Percentiles rank a stretch among this genome's conserved stretches.
Evolutionary conservation across 2,888 invertebrate genomes (phyloP).

Genomic region (Polia nebulosa): DNA sequence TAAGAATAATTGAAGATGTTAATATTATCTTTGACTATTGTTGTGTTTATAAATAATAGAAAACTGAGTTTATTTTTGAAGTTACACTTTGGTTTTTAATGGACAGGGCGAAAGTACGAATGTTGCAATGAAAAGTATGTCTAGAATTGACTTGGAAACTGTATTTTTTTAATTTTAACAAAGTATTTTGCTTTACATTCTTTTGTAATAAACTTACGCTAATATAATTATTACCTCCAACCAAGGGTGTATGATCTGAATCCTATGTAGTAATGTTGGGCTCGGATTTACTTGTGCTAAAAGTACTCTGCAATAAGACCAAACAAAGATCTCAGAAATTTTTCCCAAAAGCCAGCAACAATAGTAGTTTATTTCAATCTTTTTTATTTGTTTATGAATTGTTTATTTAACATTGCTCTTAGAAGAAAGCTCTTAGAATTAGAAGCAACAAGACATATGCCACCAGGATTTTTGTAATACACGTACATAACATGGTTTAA

Average conservation of each 20-base stretch:
- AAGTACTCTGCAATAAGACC: neutral
- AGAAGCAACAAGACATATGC: too few relatives aligned
- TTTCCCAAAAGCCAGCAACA: neutral
- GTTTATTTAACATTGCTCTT: too few relatives aligned
- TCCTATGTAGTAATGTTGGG: too few relatives aligned
- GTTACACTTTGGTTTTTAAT: neutral
- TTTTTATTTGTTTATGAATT: too few relatives aligned
- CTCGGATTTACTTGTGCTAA: neutral
- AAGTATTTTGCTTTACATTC: neutral
- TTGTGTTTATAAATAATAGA: conserved; percentile 18
- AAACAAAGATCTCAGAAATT: neutral
- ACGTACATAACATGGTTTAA: too few relatives aligned
- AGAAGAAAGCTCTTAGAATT: too few relatives aligned
- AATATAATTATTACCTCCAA: too few relatives aligned
- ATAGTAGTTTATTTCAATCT: too few relatives aligned
- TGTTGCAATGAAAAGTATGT: neutral
- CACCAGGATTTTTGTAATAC: too few relatives aligned
- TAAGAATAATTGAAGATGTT: conserved; percentile 32
- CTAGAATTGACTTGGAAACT: neutral
- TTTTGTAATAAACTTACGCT: neutral
- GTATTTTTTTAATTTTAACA: neutral
- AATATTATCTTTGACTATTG: conserved; percentile 13
- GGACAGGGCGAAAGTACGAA: neutral
- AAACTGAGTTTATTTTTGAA: conserved; percentile 4
- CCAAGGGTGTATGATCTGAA: too few relatives aligned